Percentiles rank a stretch among this genome's conserved stretches.
Evolutionary conservation across 2,888 invertebrate genomes (phyloP).

Genomic region (Caenorhabditis afra): DNA sequence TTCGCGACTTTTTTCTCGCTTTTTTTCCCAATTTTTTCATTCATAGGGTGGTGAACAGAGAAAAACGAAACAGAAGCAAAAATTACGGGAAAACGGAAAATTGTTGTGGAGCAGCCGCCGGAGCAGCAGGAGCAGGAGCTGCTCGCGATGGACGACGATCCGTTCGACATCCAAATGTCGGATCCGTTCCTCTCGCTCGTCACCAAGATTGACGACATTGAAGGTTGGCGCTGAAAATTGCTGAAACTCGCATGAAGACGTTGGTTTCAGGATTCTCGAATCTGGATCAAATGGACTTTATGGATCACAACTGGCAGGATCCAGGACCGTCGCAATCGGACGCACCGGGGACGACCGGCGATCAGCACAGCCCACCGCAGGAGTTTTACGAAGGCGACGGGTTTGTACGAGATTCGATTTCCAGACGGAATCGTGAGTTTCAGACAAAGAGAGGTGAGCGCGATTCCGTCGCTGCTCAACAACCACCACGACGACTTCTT

Average conservation of each 20-base stretch:
- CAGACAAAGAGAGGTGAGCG: slow-evolving; percentile 52
- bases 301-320: slow-evolving; percentile 50
- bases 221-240: slow-evolving; percentile 31
- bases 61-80: neutral
- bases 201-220: slow-evolving; percentile 75
- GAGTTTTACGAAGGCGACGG: slow-evolving; percentile 63
- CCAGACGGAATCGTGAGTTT: neutral
- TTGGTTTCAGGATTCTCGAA: slow-evolving; percentile 31
- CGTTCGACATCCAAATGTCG: slow-evolving; percentile 58
- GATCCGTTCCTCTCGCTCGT: slow-evolving; percentile 77
- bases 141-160: slow-evolving; percentile 50
- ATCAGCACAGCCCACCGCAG: slow-evolving; percentile 67
- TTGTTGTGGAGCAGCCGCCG: too few relatives aligned
- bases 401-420: slow-evolving; percentile 2
- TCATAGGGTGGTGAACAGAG: neutral
- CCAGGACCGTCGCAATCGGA: slow-evolving; percentile 45
- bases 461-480: slow-evolving; percentile 42
- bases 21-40: neutral
- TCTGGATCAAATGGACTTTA: slow-evolving; percentile 48
- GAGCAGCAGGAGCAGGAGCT: too few relatives aligned
- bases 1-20: neutral
- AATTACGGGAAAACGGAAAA: too few relatives aligned
- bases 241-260: too few relatives aligned
- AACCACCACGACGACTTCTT: slow-evolving; percentile 45
- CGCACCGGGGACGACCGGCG: slow-evolving; percentile 4